A percentile compares a stretch with the other conserved stretches of the same genome.
These are phyloP conservation scores for Protomyctophum bolini DNA, from an alignment of 2,113 vertebrate genomes.

Conservation along the genomic window DNA sequence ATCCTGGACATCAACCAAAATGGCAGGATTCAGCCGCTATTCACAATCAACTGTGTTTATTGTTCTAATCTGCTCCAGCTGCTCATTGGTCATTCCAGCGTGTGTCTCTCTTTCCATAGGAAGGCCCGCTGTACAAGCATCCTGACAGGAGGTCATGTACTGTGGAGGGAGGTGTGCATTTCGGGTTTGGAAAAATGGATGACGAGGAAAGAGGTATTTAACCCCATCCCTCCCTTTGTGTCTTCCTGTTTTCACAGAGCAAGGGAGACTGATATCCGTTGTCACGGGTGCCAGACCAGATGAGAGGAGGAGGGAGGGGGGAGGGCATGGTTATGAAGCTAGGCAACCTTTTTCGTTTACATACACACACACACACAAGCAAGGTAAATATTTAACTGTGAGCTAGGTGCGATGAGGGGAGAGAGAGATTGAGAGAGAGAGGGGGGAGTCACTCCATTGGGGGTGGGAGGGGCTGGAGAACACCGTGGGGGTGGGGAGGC, in stretches of 20 bases:
- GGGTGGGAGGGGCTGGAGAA: neutral
- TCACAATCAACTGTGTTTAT: conserved; percentile 26
- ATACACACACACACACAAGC: neutral
- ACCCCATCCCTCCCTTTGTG: neutral
- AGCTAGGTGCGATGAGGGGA: neutral
- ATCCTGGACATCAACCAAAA: conserved; percentile 8
- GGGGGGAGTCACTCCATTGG: neutral
- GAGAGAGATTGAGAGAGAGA: neutral
- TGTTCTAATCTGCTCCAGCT: conserved; percentile 39
- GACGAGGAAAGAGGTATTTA: conserved; percentile 1
- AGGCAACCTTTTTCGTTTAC: neutral
- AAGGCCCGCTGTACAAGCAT: conserved; percentile 63
- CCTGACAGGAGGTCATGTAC: conserved; percentile 55
- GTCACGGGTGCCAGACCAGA: neutral
- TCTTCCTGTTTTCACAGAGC: conserved; percentile 34
- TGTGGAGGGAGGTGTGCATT: too few species aligned
- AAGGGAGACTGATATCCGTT: neutral
- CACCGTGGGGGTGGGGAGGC: neutral
- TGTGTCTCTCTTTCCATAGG: conserved; percentile 60
- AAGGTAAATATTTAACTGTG: conserved; percentile 24
- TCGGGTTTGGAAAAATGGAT: neutral
- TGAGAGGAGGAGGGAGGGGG: neutral
- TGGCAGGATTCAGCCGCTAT: neutral
- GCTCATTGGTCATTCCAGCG: conserved; percentile 42
- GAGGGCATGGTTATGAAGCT: neutral